Base-by-base conservation (phyloP, 2,113 vertebrate genomes). In the Plectropomus leopardus region DNA sequence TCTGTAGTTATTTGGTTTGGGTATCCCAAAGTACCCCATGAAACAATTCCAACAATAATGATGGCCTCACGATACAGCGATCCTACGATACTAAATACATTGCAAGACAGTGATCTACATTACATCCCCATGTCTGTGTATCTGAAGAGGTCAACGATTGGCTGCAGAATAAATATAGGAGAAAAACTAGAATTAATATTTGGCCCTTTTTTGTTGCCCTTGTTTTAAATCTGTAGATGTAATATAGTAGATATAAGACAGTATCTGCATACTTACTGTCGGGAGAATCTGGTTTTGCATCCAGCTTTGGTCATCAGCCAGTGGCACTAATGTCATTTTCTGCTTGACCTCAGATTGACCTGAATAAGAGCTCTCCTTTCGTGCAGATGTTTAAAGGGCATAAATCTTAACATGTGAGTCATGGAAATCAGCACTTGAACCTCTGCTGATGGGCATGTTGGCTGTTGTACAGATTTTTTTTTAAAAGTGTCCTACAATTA, bases 301-400 rank as follows among this genome's bases (percentile, higher is more conserved):
- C 30, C 50, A 69, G 72, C 30, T 77, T 61, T 60, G 28, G 47
- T 19, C 26, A 23, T 58, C 54, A 66, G 55, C 19, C 57, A 61
- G 3, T 10, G 15, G 32, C 24, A 16, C n/a, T 28, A 1, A 53
- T 36, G 8, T 48, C 30, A 1, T 5, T 30, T 58, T 51, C 24
- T 57, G 19, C 58, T 32, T 6, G 11, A 50, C 24, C 24, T 32
- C 14, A 42, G 53, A 40, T 45, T 63, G 16, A 34, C 32, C 36
- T 23, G 14, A 4, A 47, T 34, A 34, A 30, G 5, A 32, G 32
- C 48, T 47, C 19, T 55, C 1, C 3, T 72, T 71, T 42, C 23
- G 21, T 32, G 9, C 47, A 32, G 10, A 45, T 54, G 11, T 34
- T 42, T 51, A 26, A 68, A 68, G 19, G 47, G 4, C 45, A 48